Percentiles rank a stretch among this genome's conserved stretches.
Conservation (phyloP, 2,888 invertebrate species). For the Sarcophaga rosellei region DNA sequence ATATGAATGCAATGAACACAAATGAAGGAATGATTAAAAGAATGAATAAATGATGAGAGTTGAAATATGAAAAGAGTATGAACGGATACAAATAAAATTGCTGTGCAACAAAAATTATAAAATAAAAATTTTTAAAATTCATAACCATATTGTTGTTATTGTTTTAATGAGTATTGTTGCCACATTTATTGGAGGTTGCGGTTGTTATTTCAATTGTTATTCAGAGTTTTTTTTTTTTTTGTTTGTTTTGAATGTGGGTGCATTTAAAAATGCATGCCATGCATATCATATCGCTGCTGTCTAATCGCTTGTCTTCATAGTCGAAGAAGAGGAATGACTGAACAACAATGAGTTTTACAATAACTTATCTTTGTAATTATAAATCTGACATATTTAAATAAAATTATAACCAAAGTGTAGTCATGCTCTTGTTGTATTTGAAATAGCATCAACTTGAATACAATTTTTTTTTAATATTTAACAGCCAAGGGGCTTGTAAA, state of each 20-base stretch:
- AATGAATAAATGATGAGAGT: constrained; percentile 18
- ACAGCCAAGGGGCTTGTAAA: too few relatives aligned
- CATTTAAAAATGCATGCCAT: neutral
- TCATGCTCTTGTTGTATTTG: constrained; percentile 1
- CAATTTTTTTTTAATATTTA: neutral
- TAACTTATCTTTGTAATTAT: neutral
- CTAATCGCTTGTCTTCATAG: neutral
- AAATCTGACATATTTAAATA: neutral
- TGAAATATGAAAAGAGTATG: neutral
- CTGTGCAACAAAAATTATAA: neutral
- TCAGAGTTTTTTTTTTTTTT: too few relatives aligned
- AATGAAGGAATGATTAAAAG: constrained; percentile 8
- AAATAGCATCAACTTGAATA: constrained; percentile 28
- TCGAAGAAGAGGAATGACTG: neutral
- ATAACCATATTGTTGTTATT: neutral
- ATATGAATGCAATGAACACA: neutral
- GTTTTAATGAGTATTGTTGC: constrained; percentile 1
- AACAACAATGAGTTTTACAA: neutral
- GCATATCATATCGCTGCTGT: neutral
- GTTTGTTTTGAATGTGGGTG: constrained; percentile 28
- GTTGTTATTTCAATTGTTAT: neutral
- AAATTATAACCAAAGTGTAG: too few relatives aligned
- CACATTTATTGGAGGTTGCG: neutral
- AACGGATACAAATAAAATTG: neutral
- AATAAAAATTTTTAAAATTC: neutral